Percentiles rank a stretch among this genome's conserved stretches.
phyloP scores from a whole-genome alignment of 1,140 invertebrate species.

The Physella acuta region DNA sequence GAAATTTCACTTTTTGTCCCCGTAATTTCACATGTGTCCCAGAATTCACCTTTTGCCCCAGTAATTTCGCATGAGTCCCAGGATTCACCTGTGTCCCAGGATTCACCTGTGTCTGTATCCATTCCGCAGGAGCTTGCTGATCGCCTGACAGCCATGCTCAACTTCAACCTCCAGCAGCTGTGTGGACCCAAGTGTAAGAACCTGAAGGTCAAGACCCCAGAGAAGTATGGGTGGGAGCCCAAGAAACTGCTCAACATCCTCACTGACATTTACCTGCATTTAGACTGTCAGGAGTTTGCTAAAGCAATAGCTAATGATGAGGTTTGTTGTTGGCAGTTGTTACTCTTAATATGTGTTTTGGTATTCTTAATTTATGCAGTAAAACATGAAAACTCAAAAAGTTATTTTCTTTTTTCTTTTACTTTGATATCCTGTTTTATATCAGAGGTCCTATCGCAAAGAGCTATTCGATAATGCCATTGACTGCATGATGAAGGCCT shows the following conservation, averaged over 20 bases:
- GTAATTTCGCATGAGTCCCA: too few species aligned
- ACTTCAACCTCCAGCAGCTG: slow-evolving; percentile 95
- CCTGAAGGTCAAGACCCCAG: slow-evolving; percentile 91
- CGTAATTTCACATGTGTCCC: too few species aligned
- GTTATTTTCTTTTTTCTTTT: not conserved
- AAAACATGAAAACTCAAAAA: not conserved
- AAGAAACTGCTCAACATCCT: slow-evolving; percentile 84
- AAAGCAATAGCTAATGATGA: slow-evolving; percentile 58
- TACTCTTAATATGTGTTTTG: too few species aligned
- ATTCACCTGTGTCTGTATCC: not conserved
- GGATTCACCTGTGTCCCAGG: too few species aligned
- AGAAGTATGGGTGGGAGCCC: slow-evolving; percentile 96
- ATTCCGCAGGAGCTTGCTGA: slow-evolving; percentile 75
- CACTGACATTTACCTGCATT: slow-evolving; percentile 94
- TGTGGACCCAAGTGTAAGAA: slow-evolving; percentile 97
- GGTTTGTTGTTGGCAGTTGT: too few species aligned
- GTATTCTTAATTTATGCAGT: not conserved
- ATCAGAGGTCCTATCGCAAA: slow-evolving; percentile 86
- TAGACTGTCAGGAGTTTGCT: slow-evolving; percentile 68
- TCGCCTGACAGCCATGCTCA: slow-evolving; percentile 93
- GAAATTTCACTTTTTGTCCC: too few species aligned
- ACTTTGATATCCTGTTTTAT: not conserved
- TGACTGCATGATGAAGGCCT: slow-evolving; percentile 74
- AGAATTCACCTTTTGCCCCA: too few species aligned
- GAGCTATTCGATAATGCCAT: slow-evolving; percentile 90